Evolutionary conservation across 2,888 invertebrate genomes (phyloP).

Genomic region (Andrena hattorfiana): DNA sequence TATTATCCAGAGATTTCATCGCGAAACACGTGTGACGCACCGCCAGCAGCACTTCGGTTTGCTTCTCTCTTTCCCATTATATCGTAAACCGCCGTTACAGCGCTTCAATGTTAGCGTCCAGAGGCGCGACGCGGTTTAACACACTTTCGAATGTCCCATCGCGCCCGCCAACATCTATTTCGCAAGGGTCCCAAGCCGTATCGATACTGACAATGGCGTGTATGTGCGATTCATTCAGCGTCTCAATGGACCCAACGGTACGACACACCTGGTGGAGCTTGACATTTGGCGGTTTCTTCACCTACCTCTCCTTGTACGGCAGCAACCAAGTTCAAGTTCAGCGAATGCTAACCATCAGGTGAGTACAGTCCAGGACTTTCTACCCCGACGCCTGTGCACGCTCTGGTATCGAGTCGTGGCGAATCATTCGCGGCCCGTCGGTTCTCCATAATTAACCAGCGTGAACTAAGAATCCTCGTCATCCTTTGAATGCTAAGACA

Average conservation of each 20-base stretch:
- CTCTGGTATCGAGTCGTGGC: slow-evolving; percentile 1
- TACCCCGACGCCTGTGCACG: slow-evolving; percentile 11
- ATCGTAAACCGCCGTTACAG: not conserved
- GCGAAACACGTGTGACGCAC: slow-evolving; percentile 15
- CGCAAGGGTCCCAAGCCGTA: slow-evolving; percentile 40
- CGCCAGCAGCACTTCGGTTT: slow-evolving; percentile 13
- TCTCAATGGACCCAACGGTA: slow-evolving; percentile 91
- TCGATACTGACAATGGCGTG: slow-evolving; percentile 49
- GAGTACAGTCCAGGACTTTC: slow-evolving; percentile 63
- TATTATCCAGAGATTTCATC: slow-evolving; percentile 8
- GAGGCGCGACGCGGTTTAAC: slow-evolving; percentile 32
- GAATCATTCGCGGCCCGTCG: slow-evolving; percentile 15
- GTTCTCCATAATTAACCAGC: too few relatives aligned
- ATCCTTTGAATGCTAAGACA: not conserved
- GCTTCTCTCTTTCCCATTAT: slow-evolving; percentile 20
- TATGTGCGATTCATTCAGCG: slow-evolving; percentile 85
- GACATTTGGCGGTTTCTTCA: slow-evolving; percentile 91
- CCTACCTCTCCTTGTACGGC: slow-evolving; percentile 92
- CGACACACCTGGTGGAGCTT: slow-evolving; percentile 94
- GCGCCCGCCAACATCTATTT: slow-evolving; percentile 42
- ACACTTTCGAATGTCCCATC: slow-evolving; percentile 30
- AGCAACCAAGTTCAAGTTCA: slow-evolving; percentile 93
- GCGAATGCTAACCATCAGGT: slow-evolving; percentile 85
- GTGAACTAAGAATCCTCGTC: not conserved
- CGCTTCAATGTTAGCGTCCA: slow-evolving; percentile 1